Evolutionary conservation across 2,113 vertebrate species (phyloP).

Genomic region (Holacanthus passer): DNA sequence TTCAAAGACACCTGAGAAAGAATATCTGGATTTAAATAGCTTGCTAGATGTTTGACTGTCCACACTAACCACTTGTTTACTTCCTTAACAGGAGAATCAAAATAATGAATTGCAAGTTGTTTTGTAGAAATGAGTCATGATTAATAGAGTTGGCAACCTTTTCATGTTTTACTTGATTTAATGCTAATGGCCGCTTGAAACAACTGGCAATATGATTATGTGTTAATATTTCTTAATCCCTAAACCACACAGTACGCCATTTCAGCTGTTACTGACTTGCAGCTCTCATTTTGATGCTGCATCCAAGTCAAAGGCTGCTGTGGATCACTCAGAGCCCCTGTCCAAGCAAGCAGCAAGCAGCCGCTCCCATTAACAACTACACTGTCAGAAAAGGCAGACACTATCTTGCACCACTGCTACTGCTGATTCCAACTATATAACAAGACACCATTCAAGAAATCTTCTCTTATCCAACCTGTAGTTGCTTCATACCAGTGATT

Average conservation of each 20-base stretch:
- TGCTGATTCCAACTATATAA: background rate
- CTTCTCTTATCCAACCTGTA: background rate
- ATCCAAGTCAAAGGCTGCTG: slow-evolving; percentile 13
- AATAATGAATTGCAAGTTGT: background rate
- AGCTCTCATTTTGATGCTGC: slow-evolving; percentile 18
- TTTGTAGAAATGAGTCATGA: background rate
- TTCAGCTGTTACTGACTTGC: slow-evolving; percentile 9
- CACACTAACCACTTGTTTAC: background rate
- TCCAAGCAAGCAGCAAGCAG: slow-evolving; percentile 12
- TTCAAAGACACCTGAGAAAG: background rate
- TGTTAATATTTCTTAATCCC: background rate
- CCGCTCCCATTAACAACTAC: slow-evolving; percentile 28
- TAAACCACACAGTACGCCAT: background rate
- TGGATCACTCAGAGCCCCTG: slow-evolving; percentile 16
- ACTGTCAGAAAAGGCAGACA: slow-evolving; percentile 39
- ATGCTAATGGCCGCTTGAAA: background rate
- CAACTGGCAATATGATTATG: background rate
- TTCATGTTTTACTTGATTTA: background rate
- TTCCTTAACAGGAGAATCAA: background rate
- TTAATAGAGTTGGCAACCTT: background rate
- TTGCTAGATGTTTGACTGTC: background rate
- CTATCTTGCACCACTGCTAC: background rate
- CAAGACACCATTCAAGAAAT: background rate
- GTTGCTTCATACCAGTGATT: background rate
- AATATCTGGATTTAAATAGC: background rate